phyloP scores from a whole-genome alignment of 2,888 invertebrate species.

The Julus scanicus region DNA sequence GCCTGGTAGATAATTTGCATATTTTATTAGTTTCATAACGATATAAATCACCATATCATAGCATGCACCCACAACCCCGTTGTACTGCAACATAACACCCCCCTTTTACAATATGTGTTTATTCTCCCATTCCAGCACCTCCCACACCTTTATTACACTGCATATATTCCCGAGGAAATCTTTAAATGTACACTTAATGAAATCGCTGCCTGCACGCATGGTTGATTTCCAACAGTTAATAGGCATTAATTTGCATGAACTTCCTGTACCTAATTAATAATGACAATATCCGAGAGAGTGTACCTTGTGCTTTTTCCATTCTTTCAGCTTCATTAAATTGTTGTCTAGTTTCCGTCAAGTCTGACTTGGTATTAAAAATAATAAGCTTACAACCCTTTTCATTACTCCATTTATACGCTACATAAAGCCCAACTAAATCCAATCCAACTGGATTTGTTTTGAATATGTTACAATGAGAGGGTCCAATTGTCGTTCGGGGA shows the following conservation, averaged over 20 bases:
- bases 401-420: neutral
- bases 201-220: neutral
- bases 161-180: neutral
- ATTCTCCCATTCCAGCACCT: neutral
- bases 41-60: neutral
- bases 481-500: neutral
- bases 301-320: slow-evolving; percentile 10
- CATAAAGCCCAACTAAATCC: slow-evolving; percentile 28
- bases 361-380: slow-evolving; percentile 28
- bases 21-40: slow-evolving; percentile 33
- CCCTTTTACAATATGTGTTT: neutral
- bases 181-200: slow-evolving; percentile 17
- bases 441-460: slow-evolving; percentile 22
- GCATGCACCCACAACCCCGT: neutral
- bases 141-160: slow-evolving; percentile 1
- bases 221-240: neutral
- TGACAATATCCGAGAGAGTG: neutral
- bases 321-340: slow-evolving; percentile 2
- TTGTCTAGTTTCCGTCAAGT: slow-evolving; percentile 27
- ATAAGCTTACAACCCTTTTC: slow-evolving; percentile 33
- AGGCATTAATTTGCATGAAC: slow-evolving; percentile 33
- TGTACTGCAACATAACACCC: neutral
- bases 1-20: slow-evolving; percentile 21
- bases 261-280: slow-evolving; percentile 22
- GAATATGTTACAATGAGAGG: neutral